Percentiles rank a stretch among this genome's conserved stretches.
These are phyloP conservation scores for Notothenia rossii DNA, from an alignment of 2,113 vertebrate species.

Conservation along the genomic window DNA sequence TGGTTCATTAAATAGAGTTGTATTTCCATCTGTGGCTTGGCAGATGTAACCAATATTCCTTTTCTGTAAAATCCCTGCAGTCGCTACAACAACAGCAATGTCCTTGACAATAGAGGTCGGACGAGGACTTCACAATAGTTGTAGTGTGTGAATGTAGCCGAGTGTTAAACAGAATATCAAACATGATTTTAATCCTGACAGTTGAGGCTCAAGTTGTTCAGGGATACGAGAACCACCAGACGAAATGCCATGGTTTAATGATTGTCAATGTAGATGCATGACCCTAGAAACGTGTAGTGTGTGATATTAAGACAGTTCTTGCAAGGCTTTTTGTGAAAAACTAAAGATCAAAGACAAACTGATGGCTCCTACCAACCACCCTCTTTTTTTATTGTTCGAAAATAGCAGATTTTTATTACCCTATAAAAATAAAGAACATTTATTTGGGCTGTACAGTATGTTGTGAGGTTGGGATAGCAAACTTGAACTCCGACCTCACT, in stretches of 20 bases:
- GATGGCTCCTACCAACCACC: background rate
- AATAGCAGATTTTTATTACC: background rate
- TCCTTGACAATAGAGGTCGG: background rate
- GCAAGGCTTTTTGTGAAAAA: background rate
- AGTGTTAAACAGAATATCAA: slow-evolving; percentile 19
- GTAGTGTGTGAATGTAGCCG: background rate
- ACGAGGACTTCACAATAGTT: background rate
- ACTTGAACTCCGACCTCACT: background rate
- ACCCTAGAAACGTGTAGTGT: background rate
- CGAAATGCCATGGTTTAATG: background rate
- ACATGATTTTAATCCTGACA: slow-evolving; percentile 10
- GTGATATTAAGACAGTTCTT: background rate
- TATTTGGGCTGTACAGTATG: background rate
- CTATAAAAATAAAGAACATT: background rate
- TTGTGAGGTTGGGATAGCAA: background rate
- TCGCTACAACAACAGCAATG: background rate
- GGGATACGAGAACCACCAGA: background rate
- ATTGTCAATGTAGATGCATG: no score
- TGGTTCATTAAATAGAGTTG: background rate
- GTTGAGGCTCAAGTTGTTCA: background rate
- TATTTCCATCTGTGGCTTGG: background rate
- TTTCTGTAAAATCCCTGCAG: background rate
- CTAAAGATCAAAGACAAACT: background rate
- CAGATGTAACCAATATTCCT: background rate
- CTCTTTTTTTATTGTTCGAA: background rate